Evolutionary conservation across 2,113 vertebrate genomes (phyloP).

Genomic region (Mesocricetus auratus): DNA sequence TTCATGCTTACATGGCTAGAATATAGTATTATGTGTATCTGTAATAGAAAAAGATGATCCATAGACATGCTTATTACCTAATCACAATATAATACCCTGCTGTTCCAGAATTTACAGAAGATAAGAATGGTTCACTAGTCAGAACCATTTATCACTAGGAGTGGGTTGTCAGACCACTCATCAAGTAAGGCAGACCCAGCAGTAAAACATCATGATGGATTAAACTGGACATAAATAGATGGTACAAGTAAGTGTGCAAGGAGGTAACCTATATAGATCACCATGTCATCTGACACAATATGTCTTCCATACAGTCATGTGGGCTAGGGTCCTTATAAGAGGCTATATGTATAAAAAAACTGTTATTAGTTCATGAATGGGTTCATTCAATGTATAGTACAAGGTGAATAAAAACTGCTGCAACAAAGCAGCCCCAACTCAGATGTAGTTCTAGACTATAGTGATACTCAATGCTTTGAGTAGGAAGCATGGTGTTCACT

Average conservation of each 20-base stretch:
- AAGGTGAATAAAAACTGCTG: background rate
- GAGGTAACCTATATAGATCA: background rate
- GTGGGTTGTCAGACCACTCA: background rate
- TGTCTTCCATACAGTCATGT: background rate
- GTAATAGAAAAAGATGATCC: background rate
- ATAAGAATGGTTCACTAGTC: background rate
- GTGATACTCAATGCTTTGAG: background rate
- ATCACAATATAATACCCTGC: background rate
- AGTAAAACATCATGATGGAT: background rate
- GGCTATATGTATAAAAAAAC: background rate
- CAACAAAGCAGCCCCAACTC: background rate
- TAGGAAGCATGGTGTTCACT: background rate
- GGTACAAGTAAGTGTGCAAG: background rate
- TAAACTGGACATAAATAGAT: background rate
- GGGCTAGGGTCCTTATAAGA: background rate
- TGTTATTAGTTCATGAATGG: background rate
- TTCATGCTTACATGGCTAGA: background rate
- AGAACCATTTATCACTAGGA: background rate
- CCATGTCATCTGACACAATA: background rate
- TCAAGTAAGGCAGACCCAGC: background rate
- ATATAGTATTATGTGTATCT: background rate
- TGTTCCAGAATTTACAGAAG: background rate
- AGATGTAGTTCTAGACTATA: background rate
- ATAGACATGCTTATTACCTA: background rate
- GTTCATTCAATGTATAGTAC: background rate